A percentile compares a stretch with the other conserved stretches of the same genome.
Evolutionary conservation across 92 coral and sea anemone genomes (phyloP).

Genomic region (Anthopleura xanthogrammica): DNA sequence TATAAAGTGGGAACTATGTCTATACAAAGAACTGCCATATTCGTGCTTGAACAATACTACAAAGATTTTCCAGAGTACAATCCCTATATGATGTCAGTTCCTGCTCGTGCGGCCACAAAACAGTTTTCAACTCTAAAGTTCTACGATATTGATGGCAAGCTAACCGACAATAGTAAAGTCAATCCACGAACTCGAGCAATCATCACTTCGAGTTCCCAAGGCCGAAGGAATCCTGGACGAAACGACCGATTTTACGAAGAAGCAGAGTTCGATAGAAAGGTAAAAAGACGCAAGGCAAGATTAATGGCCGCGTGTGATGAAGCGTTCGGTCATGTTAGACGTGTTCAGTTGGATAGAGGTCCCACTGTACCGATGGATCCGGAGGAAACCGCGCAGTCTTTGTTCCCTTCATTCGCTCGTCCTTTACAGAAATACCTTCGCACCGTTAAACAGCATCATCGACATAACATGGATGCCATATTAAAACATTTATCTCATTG

Average conservation of each 20-base stretch:
- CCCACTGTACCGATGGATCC: constrained; percentile 98
- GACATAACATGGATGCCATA: constrained; percentile 96
- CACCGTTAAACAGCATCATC: constrained; percentile 94
- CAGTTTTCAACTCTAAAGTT: constrained; percentile 94
- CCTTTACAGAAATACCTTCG: constrained; percentile 95
- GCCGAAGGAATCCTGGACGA: constrained; percentile 90
- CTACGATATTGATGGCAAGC: constrained; percentile 93
- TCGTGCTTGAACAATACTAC: constrained; percentile 93
- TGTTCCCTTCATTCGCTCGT: constrained; percentile 98
- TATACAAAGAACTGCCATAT: constrained; percentile 90
- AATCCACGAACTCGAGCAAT: constrained; percentile 94
- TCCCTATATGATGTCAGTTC: constrained; percentile 86
- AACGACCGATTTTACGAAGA: constrained; percentile 98
- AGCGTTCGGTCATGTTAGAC: constrained; percentile 92
- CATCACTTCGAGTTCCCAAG: constrained; percentile 85
- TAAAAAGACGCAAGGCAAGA: constrained; percentile 87
- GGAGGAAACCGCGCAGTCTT: constrained; percentile 96
- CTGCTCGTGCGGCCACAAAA: constrained; percentile 82
- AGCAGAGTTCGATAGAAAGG: constrained; percentile 83
- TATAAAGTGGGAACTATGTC: constrained; percentile 91
- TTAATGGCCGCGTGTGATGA: constrained; percentile 82
- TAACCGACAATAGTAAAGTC: constrained; percentile 68
- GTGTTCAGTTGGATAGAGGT: constrained; percentile 88
- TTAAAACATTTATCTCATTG: constrained; percentile 97
- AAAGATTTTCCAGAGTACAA: constrained; percentile 97